Evolutionary conservation across 2,797 vertebrate genomes (phyloP), one percentile per base, ranked within the genome.

Genomic region (Limnodromus scolopaceus): DNA sequence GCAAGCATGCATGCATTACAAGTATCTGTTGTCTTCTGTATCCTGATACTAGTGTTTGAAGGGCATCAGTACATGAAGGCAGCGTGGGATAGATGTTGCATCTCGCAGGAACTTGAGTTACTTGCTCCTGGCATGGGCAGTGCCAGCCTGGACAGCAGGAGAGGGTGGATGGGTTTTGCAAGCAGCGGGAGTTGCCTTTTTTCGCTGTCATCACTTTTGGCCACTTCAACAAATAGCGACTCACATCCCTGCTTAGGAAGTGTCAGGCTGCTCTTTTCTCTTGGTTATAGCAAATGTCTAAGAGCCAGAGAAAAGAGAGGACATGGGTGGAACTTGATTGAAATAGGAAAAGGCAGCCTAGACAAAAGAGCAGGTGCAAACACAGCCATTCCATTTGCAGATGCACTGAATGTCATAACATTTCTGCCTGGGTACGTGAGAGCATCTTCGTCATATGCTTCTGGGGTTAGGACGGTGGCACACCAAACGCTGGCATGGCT

Each of bases 281-380:
- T 81, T 69, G 46, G 34, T 78, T 80, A 80, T 32, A 84, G 48
- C 51, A 84, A 96, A 75, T 64, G 41, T 30, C 41, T 83, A 57
- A 88, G 66, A 92, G 63, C 13, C 38, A 61, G 49, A 57, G 43
- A 71, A 89, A 61, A 89, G 70, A 77, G 55, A 76, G 43, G 48
- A 66, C 61, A 94, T 46, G 48, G 38, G 45, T 55, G 22, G 76
- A 91, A 84, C 69, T 94, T 97, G 95, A 97, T 45, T 89, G 85
- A 96, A 97, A 97, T 87, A 91, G 82, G 82, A 95, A 88, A 95
- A 96, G 93, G 81, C 95, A 97, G 76, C 12, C 63, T 89, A 95
- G 91, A 94, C 81, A 94, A 96, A 95, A 91, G 75, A 93, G 87
- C 93, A 91, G 84, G 74, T 95, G 95, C 92, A 97, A 95, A 87